Evolutionary conservation across 2,113 vertebrate species (phyloP).

Genomic region (Ancistrus triradiatus): DNA sequence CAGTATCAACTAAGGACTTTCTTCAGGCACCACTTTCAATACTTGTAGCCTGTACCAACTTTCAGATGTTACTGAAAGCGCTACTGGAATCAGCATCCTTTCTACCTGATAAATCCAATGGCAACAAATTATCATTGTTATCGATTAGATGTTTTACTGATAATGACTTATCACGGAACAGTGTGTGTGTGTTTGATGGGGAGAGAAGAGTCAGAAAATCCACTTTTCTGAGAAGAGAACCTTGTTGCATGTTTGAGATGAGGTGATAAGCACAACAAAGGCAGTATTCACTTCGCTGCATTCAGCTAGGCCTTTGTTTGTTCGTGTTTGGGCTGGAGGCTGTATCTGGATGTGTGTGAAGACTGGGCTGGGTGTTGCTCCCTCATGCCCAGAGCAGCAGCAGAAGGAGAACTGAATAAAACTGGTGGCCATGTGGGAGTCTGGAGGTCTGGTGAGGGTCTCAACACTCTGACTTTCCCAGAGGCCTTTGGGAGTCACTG

Average conservation of each 20-base stretch:
- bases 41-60: too few species aligned
- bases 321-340: slow-evolving; percentile 10
- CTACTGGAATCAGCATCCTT: too few species aligned
- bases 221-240: not conserved
- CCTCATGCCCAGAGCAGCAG: slow-evolving; percentile 17
- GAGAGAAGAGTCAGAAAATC: slow-evolving; percentile 48
- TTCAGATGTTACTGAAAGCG: too few species aligned
- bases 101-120: too few species aligned
- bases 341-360: not conserved
- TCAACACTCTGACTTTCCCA: slow-evolving; percentile 5
- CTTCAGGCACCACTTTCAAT: too few species aligned
- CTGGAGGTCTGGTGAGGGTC: slow-evolving; percentile 14
- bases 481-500: slow-evolving; percentile 23
- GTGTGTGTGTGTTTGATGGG: slow-evolving; percentile 41
- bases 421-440: slow-evolving; percentile 20
- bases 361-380: not conserved
- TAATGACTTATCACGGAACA: too few species aligned
- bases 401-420: slow-evolving; percentile 14
- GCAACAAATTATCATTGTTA: too few species aligned
- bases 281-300: slow-evolving; percentile 30
- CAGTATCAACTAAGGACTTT: too few species aligned
- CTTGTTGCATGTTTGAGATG: slow-evolving; percentile 28
- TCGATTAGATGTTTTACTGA: too few species aligned
- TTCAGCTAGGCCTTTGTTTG: slow-evolving; percentile 56
- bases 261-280: slow-evolving; percentile 29